These are phyloP conservation scores for Ceyx erithaca DNA, from an alignment of 2,797 vertebrate genomes.

Conservation along the genomic window DNA sequence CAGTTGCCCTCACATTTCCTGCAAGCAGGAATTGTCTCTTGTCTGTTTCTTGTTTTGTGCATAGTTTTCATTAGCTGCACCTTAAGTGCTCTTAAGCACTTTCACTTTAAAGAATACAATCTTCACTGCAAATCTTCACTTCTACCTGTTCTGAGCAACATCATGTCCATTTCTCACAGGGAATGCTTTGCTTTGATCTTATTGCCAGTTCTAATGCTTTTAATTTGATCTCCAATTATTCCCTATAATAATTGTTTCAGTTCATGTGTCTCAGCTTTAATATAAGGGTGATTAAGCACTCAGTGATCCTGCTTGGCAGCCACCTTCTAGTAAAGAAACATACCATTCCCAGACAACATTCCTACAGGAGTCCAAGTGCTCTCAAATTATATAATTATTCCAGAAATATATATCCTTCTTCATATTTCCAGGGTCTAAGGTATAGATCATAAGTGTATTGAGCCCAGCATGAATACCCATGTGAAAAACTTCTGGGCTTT, in stretches of 20 bases:
- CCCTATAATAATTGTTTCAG: slow-evolving; percentile 41
- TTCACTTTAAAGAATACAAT: slow-evolving; percentile 2
- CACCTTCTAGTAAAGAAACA: slow-evolving; percentile 9
- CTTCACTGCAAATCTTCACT: slow-evolving; percentile 5
- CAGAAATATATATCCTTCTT: background rate
- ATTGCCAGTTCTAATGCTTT: slow-evolving; percentile 54
- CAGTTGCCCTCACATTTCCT: background rate
- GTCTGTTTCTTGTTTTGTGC: background rate
- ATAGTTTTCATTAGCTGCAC: background rate
- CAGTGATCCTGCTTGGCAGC: slow-evolving; percentile 45
- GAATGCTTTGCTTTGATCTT: slow-evolving; percentile 59
- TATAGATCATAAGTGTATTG: background rate
- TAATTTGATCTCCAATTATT: slow-evolving; percentile 64
- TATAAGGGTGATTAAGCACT: slow-evolving; percentile 27
- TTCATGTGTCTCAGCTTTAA: slow-evolving; percentile 49
- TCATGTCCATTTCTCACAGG: background rate
- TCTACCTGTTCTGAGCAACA: slow-evolving; percentile 23
- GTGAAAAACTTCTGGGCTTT: background rate
- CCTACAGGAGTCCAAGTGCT: background rate
- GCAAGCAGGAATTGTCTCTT: background rate
- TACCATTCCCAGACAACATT: background rate
- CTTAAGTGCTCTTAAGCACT: background rate
- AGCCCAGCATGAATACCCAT: background rate
- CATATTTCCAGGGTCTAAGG: background rate
- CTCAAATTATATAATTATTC: background rate